A percentile compares a stretch with the other conserved stretches of the same genome.
phyloP scores from a whole-genome alignment of 2,888 invertebrate genomes.

The Rhamnusium bicolor region DNA sequence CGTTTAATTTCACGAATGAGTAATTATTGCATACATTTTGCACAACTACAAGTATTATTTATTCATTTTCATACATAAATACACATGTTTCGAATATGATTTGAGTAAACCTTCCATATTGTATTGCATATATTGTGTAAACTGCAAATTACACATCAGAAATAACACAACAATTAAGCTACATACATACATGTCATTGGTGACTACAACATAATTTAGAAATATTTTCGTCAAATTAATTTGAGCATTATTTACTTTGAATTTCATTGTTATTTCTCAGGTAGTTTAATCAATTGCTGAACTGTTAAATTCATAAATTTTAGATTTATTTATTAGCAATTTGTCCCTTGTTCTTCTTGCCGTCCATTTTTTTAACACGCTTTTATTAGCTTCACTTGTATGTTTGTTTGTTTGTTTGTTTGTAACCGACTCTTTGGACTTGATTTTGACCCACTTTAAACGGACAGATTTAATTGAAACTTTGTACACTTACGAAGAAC shows the following conservation, averaged over 20 bases:
- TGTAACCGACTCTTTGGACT: too few species aligned
- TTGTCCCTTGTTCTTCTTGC: too few species aligned
- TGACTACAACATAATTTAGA: background rate
- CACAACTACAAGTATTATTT: constrained; percentile 14
- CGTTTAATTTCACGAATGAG: constrained; percentile 24
- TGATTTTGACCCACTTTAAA: too few species aligned
- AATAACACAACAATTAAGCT: background rate
- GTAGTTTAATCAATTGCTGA: background rate
- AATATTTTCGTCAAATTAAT: background rate
- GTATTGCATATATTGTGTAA: background rate
- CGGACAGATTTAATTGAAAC: too few species aligned
- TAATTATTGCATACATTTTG: constrained; percentile 18
- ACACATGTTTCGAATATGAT: constrained; percentile 10
- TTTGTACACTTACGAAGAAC: too few species aligned
- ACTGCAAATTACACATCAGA: constrained; percentile 9
- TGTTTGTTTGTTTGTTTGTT: too few species aligned
- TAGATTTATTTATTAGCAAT: too few species aligned
- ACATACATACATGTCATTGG: background rate
- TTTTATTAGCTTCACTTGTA: too few species aligned
- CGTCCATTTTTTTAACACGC: too few species aligned
- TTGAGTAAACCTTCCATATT: background rate
- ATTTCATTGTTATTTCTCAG: background rate
- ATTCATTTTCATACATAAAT: constrained; percentile 16
- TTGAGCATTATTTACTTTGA: background rate
- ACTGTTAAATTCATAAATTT: background rate